Percentiles rank a stretch among this genome's conserved stretches.
These are phyloP conservation scores for Mus spretus DNA, from an alignment of 2,797 vertebrate genomes.

Conservation along the genomic window DNA sequence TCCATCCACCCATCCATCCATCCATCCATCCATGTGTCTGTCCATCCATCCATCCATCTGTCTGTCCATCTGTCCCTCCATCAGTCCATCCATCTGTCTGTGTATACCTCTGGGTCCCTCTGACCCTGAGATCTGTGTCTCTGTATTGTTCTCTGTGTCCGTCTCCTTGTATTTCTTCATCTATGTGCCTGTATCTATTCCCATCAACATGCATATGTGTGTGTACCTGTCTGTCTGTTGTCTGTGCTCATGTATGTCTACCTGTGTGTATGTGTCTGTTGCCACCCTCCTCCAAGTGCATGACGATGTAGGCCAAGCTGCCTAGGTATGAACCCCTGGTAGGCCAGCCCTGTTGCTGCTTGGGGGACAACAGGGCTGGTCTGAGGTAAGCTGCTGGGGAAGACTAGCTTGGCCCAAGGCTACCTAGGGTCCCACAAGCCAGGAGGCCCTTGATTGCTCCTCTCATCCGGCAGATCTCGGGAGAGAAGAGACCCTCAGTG, in stretches of 20 bases:
- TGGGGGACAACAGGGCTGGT: rapidly evolving
- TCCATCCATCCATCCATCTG: background rate
- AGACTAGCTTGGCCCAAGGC: background rate
- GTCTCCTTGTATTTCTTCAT: background rate
- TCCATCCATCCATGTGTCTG: too few relatives aligned
- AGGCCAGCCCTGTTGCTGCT: background rate
- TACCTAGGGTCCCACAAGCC: too few relatives aligned
- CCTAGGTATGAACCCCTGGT: rapidly evolving
- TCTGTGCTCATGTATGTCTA: background rate
- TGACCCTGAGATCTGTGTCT: background rate
- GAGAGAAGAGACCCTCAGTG: constrained; percentile 97
- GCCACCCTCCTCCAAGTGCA: background rate
- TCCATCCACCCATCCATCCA: too few relatives aligned
- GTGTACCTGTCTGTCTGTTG: background rate
- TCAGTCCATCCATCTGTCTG: background rate
- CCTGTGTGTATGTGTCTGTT: background rate
- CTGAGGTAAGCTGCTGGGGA: background rate
- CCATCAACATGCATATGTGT: background rate
- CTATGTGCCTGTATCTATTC: background rate
- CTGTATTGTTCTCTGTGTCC: background rate
- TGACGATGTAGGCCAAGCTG: background rate
- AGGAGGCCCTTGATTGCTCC: background rate
- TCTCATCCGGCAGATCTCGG: constrained; percentile 92
- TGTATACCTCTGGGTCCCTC: background rate
- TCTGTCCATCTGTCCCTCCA: background rate